These are phyloP conservation scores for Sarcophaga carnaria DNA, from an alignment of 2,888 invertebrate genomes.

Conservation along the genomic window DNA sequence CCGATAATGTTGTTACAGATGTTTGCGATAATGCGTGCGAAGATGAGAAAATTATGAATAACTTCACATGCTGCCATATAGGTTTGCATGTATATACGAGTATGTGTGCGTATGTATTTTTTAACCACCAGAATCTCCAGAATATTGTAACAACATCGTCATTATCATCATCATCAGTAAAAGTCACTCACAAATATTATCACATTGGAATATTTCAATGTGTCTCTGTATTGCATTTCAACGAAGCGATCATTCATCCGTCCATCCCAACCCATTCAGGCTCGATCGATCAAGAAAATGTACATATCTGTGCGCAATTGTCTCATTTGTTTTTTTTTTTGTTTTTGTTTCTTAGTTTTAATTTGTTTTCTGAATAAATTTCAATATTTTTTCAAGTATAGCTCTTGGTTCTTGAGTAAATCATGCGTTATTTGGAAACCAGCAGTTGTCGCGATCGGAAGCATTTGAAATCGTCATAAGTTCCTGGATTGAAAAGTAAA, in stretches of 20 bases:
- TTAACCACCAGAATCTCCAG: background rate
- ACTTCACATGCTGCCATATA: background rate
- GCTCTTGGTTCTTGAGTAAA: conserved; percentile 71
- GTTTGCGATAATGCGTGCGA: conserved; percentile 65
- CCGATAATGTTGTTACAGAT: conserved; percentile 64
- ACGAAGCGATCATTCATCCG: conserved; percentile 14
- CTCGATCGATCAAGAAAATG: conserved; percentile 51
- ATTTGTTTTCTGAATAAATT: conserved; percentile 64
- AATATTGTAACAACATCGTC: background rate
- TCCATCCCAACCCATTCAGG: conserved; percentile 19
- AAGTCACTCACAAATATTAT: background rate
- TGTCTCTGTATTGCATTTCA: conserved; percentile 38
- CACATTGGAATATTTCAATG: conserved; percentile 19
- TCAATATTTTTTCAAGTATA: conserved; percentile 71
- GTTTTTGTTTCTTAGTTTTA: conserved; percentile 57
- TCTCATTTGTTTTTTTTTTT: conserved; percentile 45
- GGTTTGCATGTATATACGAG: background rate
- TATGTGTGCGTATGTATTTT: background rate
- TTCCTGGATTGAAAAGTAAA: conserved; percentile 73
- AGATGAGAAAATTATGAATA: conserved; percentile 57
- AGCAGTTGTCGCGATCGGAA: conserved; percentile 81
- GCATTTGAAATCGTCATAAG: conserved; percentile 74
- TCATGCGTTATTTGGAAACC: conserved; percentile 80
- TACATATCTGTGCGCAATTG: conserved; percentile 61
- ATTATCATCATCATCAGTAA: background rate